These are phyloP conservation scores for Tiphia femorata DNA, from an alignment of 2,888 invertebrate species.

Conservation along the genomic window DNA sequence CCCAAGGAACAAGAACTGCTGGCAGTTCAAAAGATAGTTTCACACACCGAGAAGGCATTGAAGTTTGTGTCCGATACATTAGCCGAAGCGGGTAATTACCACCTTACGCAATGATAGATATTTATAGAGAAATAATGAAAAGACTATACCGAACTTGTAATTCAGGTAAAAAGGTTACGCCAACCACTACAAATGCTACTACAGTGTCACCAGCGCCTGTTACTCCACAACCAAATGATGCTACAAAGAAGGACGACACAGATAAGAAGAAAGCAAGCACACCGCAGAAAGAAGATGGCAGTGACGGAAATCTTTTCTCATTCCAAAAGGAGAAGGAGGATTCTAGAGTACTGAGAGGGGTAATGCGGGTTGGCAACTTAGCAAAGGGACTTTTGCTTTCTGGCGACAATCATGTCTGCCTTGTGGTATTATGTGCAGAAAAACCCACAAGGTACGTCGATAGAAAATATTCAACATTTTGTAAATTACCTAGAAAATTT, in stretches of 20 bases:
- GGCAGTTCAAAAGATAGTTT: constrained; percentile 91
- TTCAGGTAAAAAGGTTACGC: constrained; percentile 54
- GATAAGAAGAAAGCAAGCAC: constrained; percentile 69
- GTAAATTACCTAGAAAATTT: background rate
- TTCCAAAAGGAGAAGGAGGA: constrained; percentile 78
- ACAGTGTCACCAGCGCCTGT: constrained; percentile 38
- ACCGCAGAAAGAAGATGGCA: constrained; percentile 76
- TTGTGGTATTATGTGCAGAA: constrained; percentile 95
- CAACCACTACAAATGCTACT: constrained; percentile 45
- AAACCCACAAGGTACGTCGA: constrained; percentile 81
- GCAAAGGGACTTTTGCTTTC: constrained; percentile 91
- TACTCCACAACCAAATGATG: constrained; percentile 54
- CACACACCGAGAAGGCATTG: constrained; percentile 92
- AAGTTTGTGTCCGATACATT: constrained; percentile 94
- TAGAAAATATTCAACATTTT: background rate
- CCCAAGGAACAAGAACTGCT: constrained; percentile 91
- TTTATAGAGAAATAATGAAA: background rate
- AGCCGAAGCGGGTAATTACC: constrained; percentile 71
- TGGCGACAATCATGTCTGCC: constrained; percentile 89
- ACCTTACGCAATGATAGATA: no score
- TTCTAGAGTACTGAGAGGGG: constrained; percentile 88
- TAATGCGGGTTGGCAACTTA: constrained; percentile 95
- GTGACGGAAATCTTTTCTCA: constrained; percentile 78
- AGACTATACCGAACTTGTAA: background rate
- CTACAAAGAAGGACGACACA: constrained; percentile 70